A percentile compares a stretch with the other conserved stretches of the same genome.
Evolutionary conservation across 2,797 vertebrate species (phyloP).

Genomic region (Crocidura indochinensis): DNA sequence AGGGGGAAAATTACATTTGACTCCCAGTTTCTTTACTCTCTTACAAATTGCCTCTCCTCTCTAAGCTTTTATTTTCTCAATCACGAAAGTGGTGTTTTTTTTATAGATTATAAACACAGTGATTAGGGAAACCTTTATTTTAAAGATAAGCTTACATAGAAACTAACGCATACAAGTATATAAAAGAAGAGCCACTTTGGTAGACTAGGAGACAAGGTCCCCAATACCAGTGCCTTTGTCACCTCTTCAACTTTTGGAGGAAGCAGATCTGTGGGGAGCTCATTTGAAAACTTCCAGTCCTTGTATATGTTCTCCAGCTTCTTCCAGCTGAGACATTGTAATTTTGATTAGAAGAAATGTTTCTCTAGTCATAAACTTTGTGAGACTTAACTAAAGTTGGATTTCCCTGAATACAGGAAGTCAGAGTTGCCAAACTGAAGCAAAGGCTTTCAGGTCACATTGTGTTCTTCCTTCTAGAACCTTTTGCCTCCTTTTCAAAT

Average conservation of each 20-base stretch:
- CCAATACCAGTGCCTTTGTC: neutral
- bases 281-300: neutral
- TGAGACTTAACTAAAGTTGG: neutral
- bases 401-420: conserved; percentile 62
- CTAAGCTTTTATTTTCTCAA: conserved; percentile 3
- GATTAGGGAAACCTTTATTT: neutral
- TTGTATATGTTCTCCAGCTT: neutral
- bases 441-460: neutral
- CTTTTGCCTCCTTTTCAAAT: conserved; percentile 37
- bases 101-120: neutral
- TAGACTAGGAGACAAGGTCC: neutral
- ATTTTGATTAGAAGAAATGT: neutral
- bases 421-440: neutral
- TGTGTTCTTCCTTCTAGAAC: neutral
- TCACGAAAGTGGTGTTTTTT: conserved; percentile 22
- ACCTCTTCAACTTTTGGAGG: neutral
- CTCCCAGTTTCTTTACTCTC: neutral
- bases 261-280: neutral
- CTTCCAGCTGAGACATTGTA: neutral
- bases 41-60: neutral
- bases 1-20: neutral
- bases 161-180: neutral
- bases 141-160: neutral
- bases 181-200: neutral
- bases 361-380: neutral